These are phyloP conservation scores for Chrysocyon brachyurus DNA, from an alignment of 2,797 vertebrate species.

Conservation along the genomic window DNA sequence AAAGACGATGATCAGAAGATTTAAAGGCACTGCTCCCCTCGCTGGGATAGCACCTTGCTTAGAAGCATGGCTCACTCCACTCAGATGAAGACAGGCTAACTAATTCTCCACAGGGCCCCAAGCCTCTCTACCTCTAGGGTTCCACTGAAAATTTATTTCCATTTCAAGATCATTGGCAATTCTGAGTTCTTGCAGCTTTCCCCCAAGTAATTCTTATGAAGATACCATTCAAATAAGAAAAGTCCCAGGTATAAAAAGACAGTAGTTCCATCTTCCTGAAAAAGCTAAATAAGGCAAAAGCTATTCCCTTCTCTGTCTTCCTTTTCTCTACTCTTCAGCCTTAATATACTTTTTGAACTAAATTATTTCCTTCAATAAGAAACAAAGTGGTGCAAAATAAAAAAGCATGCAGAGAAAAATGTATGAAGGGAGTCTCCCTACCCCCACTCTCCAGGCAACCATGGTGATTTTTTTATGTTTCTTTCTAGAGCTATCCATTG, in stretches of 20 bases:
- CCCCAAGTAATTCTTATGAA: not conserved
- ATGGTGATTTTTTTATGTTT: accelerated
- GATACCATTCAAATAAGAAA: not conserved
- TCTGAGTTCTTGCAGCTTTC: not conserved
- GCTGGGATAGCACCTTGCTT: not conserved
- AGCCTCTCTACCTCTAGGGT: too few species aligned
- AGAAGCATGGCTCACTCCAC: accelerated
- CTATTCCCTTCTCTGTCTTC: not conserved
- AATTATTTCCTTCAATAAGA: not conserved
- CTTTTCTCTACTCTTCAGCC: not conserved
- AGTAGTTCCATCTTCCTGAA: not conserved
- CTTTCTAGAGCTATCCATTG: not conserved
- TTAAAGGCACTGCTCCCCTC: too few species aligned
- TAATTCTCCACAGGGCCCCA: not conserved
- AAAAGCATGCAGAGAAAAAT: not conserved
- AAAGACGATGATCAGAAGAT: not conserved
- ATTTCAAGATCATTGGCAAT: not conserved
- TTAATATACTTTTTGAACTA: not conserved
- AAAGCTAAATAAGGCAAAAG: not conserved
- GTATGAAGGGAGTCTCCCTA: not conserved
- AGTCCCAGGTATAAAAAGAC: not conserved
- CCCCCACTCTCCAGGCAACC: not conserved
- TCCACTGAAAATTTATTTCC: not conserved
- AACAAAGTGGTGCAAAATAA: not conserved
- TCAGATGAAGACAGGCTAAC: not conserved